Conservation (phyloP, 2,888 invertebrate genomes). For the Thera obeliscata region DNA sequence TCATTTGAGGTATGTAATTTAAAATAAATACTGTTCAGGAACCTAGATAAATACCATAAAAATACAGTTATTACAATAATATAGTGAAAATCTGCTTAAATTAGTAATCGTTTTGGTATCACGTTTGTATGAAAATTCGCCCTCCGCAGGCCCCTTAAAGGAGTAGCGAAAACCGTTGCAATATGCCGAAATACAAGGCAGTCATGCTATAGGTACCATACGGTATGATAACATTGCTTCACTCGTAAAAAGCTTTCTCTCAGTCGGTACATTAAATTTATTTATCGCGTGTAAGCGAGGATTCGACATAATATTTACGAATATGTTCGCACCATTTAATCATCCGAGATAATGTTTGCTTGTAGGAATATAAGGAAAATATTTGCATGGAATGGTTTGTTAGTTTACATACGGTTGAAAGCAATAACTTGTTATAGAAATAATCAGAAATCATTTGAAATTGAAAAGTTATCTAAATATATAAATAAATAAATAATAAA, state of each 20-base stretch:
- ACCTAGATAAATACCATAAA: too few species aligned
- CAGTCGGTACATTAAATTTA: slow-evolving; percentile 30
- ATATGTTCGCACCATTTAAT: slow-evolving; percentile 29
- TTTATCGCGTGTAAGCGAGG: slow-evolving; percentile 24
- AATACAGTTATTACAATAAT: too few species aligned
- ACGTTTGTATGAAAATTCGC: too few species aligned
- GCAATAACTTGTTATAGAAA: slow-evolving; percentile 12
- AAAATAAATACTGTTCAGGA: too few species aligned
- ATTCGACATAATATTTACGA: slow-evolving; percentile 28
- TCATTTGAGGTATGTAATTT: too few species aligned
- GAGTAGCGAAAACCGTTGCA: slow-evolving; percentile 45
- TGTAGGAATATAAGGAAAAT: slow-evolving; percentile 11
- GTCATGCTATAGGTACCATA: slow-evolving; percentile 26
- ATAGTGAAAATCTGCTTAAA: too few species aligned
- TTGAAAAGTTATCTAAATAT: too few species aligned
- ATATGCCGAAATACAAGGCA: slow-evolving; percentile 49
- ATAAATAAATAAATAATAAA: too few species aligned
- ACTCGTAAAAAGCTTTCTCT: slow-evolving; percentile 33
- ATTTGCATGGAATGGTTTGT: slow-evolving; percentile 9
- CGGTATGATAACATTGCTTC: slow-evolving; percentile 19
- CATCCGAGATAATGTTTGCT: slow-evolving; percentile 18
- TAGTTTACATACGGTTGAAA: neutral
- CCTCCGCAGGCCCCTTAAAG: slow-evolving; percentile 32
- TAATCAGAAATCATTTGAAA: neutral
- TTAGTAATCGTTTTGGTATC: too few species aligned